Conservation (phyloP, 2,797 vertebrate species). For the Xerus rutilus region DNA sequence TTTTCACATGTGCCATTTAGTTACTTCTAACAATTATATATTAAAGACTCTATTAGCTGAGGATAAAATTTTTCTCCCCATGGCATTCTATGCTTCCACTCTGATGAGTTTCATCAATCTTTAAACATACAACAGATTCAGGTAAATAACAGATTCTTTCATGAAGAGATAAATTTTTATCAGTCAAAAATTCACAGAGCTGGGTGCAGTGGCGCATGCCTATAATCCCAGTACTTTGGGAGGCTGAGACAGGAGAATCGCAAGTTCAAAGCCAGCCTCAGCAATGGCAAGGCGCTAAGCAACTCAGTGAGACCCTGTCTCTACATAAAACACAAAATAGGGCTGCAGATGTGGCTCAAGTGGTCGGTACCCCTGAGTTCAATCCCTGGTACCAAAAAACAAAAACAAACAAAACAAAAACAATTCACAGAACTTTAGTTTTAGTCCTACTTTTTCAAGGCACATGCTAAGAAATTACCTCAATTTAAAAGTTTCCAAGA, state of each 20-base stretch:
- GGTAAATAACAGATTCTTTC: background rate
- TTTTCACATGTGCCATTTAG: background rate
- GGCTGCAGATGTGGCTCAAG: too few relatives aligned
- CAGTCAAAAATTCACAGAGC: slow-evolving; percentile 2
- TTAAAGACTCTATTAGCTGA: background rate
- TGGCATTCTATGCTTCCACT: background rate
- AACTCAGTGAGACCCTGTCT: too few relatives aligned
- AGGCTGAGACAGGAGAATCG: too few relatives aligned
- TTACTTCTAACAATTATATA: background rate
- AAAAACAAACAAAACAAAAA: too few relatives aligned
- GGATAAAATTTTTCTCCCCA: background rate
- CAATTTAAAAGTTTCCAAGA: background rate
- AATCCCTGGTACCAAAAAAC: too few relatives aligned
- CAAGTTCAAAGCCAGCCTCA: too few relatives aligned
- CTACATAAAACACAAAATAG: too few relatives aligned
- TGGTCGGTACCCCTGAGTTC: too few relatives aligned
- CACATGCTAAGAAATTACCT: background rate
- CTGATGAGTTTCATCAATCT: background rate
- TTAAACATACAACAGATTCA: background rate
- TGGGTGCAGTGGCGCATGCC: background rate
- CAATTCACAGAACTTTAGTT: background rate
- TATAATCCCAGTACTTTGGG: too few relatives aligned
- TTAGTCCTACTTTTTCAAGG: background rate
- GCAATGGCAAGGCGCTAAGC: too few relatives aligned
- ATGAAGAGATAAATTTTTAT: background rate